Evolutionary conservation across 2,797 vertebrate genomes (phyloP), one percentile per base, ranked within the genome.

Genomic region (Eupleurogrammus muticus): DNA sequence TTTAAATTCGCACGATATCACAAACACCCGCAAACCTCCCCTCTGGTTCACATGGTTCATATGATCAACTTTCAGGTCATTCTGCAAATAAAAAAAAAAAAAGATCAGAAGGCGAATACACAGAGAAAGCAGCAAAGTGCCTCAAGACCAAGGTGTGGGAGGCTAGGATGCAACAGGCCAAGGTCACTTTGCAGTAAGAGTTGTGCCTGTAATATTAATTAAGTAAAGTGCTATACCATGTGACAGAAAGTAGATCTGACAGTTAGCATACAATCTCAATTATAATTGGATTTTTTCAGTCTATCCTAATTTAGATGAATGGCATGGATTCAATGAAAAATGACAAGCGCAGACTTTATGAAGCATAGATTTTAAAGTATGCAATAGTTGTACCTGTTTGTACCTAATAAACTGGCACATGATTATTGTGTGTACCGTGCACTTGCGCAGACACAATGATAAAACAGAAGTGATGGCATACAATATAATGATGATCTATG

Each of bases 121-220:
- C 9, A 12, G 21, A 2, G 0, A 16, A 58, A 62, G 71, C 21
- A 54, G n/a, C 10, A 32, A 40, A 66, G 17, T 20, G 64, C 67
- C 72, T 65, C 5, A 36, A 64, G 73, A 78, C 0, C 2, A 11
- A 20, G 12, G 23, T 48, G 69, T 81, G 65, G 66, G 83, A 77
- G 63, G 68, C 28, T 34, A 48, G 10, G 40, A 68, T 34, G 20
- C 50, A 64, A 65, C 56, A 70, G 54, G 67, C 70, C 53, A 81
- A 20, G 66, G 62, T 24, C 34, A 35, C 46, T 71, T 70, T 52
- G 14, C n/a, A 54, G 46, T 12, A 46, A 12, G 4, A 58, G 32
- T 13, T 20, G 47, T 50, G 28, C 14, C 9, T 60, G 20, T 42
- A 19, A 38, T 36, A 52, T 48, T 24, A 56, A 53, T 60, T 3